A percentile compares a stretch with the other conserved stretches of the same genome.
These are phyloP conservation scores for Chunga burmeisteri DNA, from an alignment of 2,113 vertebrate genomes.

Conservation along the genomic window DNA sequence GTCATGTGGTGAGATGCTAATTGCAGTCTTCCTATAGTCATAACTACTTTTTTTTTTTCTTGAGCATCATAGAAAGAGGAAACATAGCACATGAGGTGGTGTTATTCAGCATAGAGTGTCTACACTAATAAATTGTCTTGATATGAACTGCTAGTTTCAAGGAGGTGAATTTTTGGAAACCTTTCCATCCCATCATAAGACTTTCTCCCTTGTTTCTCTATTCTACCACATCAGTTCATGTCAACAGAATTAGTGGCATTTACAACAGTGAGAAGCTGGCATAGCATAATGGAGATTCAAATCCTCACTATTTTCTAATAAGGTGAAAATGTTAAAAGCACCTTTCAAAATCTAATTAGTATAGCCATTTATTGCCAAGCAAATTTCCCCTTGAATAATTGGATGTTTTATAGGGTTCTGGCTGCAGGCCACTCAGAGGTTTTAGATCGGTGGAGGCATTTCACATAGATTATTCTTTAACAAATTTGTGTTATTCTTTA, in stretches of 20 bases:
- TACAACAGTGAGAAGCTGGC: not conserved
- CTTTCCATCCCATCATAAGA: not conserved
- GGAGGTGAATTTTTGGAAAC: not conserved
- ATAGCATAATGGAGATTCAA: not conserved
- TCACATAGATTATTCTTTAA: not conserved
- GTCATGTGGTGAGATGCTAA: not conserved
- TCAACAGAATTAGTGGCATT: not conserved
- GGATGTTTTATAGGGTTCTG: not conserved
- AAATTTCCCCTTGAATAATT: not conserved
- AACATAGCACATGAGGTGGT: not conserved
- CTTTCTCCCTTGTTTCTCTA: not conserved
- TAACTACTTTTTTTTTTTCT: not conserved
- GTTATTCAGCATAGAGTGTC: not conserved
- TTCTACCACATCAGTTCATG: not conserved
- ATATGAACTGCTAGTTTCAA: not conserved
- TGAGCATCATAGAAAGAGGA: not conserved
- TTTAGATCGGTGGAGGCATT: not conserved
- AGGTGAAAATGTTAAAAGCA: not conserved
- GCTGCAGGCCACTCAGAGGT: not conserved
- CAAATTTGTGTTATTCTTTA: not conserved
- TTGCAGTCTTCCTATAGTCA: not conserved
- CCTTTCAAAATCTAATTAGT: constrained; percentile 19
- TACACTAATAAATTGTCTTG: not conserved
- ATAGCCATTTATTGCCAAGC: not conserved
- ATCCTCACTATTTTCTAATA: not conserved